Evolutionary conservation across 2,888 invertebrate genomes (phyloP).

Genomic region (Diarsia mendica): DNA sequence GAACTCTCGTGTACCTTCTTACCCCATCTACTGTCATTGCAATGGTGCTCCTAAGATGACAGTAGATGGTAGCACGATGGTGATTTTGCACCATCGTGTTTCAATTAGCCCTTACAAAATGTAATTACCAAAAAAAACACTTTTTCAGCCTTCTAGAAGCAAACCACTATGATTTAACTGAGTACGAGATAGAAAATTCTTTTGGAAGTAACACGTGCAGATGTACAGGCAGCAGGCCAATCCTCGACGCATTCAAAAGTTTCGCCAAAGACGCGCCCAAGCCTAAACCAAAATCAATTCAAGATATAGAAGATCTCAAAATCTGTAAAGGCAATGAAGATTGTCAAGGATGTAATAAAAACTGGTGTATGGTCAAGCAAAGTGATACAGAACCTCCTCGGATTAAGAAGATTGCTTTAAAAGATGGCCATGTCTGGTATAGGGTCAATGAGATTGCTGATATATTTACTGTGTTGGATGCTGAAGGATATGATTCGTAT

Average conservation of each 20-base stretch:
- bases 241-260: slow-evolving; percentile 91
- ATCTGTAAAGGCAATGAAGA: slow-evolving; percentile 67
- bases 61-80: too few relatives aligned
- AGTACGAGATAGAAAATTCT: slow-evolving; percentile 92
- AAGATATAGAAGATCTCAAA: slow-evolving; percentile 79
- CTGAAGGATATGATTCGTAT: slow-evolving; percentile 85
- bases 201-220: slow-evolving; percentile 93
- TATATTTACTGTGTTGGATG: slow-evolving; percentile 85
- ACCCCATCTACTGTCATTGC: too few relatives aligned
- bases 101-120: background rate
- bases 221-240: slow-evolving; percentile 93
- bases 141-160: slow-evolving; percentile 78
- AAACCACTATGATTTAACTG: slow-evolving; percentile 83
- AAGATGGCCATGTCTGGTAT: slow-evolving; percentile 87
- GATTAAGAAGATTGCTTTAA: slow-evolving; percentile 73
- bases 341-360: slow-evolving; percentile 63
- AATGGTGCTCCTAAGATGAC: too few relatives aligned
- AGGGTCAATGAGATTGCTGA: slow-evolving; percentile 87
- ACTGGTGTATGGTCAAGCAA: slow-evolving; percentile 77
- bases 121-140: background rate
- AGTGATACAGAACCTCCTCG: slow-evolving; percentile 64
- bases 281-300: slow-evolving; percentile 56
- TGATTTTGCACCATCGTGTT: background rate
- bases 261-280: slow-evolving; percentile 87
- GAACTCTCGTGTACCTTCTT: background rate